Evolutionary conservation across 2,797 vertebrate species (phyloP), one percentile per base, ranked within the genome.

Genomic region (Pseudomugil tenellus): DNA sequence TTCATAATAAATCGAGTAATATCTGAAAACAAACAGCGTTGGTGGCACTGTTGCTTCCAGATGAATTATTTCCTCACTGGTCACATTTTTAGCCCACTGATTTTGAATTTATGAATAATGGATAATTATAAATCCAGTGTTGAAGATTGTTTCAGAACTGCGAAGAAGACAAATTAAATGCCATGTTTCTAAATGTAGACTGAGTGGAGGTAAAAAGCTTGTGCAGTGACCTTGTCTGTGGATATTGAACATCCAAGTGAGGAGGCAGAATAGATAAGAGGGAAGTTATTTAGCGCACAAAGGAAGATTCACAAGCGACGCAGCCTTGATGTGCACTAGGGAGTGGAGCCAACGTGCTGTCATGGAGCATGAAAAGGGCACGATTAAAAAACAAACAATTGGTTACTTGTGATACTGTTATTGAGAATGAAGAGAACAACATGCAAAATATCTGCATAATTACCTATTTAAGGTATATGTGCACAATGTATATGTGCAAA

Each of bases 201-300:
- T 54, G 52, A 59, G 67, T 51, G 63, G 59, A 54, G 63, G 41
- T 63, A 74, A 80, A 63, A 37, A 9, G 65, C 69, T 76, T 62
- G 68, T 73, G 72, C 60, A 48, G 32, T 84, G 77, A 79, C 81
- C 78, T 85, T 84, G 77, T 75, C 62, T 80, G 29, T 17, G 65
- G 58, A 53, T 73, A 69, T 14, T 70, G 76, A 76, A 75, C 74
- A 70, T 71, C 32, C 39, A 58, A 81, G 69, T 55, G 72, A 81
- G 28, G 67, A 55, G 53, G 58, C 19, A 19, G 43, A 61, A 53
- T 53, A 57, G 62, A 83, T 70, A 72, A 77, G 39, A 54, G 54
- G n/a, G 26, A 56, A 46, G 25, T 21, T 26, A 67, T 84, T 79
- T 43, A 56, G 48, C 13, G 9, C 49, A 61, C 58, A 79, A 66